These are phyloP conservation scores for Torymus aiolomorphi DNA, from an alignment of 2,888 invertebrate species.

Conservation along the genomic window DNA sequence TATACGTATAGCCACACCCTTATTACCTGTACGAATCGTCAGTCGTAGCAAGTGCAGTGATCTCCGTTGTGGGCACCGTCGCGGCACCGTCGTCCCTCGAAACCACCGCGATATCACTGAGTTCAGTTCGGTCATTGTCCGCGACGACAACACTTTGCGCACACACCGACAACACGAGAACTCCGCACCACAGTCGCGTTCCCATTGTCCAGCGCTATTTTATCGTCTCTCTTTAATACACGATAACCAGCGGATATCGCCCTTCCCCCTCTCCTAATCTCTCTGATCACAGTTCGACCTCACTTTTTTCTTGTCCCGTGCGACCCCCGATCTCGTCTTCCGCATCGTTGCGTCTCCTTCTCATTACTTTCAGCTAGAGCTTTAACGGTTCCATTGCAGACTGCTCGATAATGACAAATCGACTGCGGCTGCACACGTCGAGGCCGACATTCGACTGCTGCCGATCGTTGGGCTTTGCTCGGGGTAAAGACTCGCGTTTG, in stretches of 20 bases:
- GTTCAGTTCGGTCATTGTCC: neutral
- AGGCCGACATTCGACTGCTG: constrained; percentile 62
- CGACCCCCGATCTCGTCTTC: no score
- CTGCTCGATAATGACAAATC: no score
- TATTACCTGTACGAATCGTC: constrained; percentile 65
- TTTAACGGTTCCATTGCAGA: no score
- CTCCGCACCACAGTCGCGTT: constrained; percentile 10
- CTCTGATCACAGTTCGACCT: no score
- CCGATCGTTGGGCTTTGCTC: neutral
- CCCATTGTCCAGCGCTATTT: constrained; percentile 2
- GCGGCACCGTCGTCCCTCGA: constrained; percentile 53
- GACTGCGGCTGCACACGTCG: neutral
- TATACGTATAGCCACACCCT: neutral
- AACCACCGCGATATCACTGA: constrained; percentile 26
- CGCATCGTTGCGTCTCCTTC: neutral
- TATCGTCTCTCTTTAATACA: no score
- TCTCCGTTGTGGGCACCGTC: constrained; percentile 57
- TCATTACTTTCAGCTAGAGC: no score
- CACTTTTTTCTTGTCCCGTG: no score
- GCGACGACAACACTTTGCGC: neutral
- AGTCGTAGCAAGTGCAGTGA: constrained; percentile 63
- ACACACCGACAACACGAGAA: constrained; percentile 25
- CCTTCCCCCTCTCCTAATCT: no score
- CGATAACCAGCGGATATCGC: no score
- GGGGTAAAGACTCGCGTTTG: neutral